Evolutionary conservation across 2,888 invertebrate species (phyloP), one percentile per base, ranked within the genome.

Genomic region (Trachelus stipa): DNA sequence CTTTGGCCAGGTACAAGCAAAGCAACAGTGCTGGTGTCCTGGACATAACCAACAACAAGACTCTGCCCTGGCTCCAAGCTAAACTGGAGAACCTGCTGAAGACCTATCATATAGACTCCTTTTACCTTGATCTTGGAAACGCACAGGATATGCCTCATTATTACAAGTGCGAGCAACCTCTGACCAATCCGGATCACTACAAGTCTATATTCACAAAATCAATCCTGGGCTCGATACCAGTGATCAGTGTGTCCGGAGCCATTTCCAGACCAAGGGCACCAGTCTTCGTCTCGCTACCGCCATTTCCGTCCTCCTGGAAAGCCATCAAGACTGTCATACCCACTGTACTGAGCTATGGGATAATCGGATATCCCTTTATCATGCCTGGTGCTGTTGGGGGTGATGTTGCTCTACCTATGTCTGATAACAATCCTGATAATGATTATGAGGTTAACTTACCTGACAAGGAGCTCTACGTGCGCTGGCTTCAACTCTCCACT

Each of bases 301-400:
- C 97, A 0, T 96, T 97, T 77, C 95, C 97, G 80, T 97, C 98
- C 0, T 95, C 96, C 0, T 99, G 99, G 99, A 95, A 95, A 76
- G 97, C 97, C 0, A 92, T 98, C 31, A 93, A 94, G 81, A 94
- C 95, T 12, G 95, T 98, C 0, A 96, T 99, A 85, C 97, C 98
- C 0, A 96, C 97, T 0, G 95, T 97, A 79, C 91, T 98, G 34
- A 96, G 96, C 0, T 96, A 98, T 84, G 98, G 98, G 0, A 94
- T 98, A 34, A 95, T 97, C 75, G 99, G 99, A 0, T 98, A 96
- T 91, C 98, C 98, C 0, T 98, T 98, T 86, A 94, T 98, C 73
- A 95, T 98, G 93, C 97, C 98, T 0, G 98, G 98, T 0, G 96
- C 98, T 6, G 97, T 99, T 0, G 99, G 99, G 0, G 99, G 98